A percentile compares a stretch with the other conserved stretches of the same genome.
Evolutionary conservation across 2,113 vertebrate species (phyloP).

Genomic region (Periophthalmodon schlosseri): DNA sequence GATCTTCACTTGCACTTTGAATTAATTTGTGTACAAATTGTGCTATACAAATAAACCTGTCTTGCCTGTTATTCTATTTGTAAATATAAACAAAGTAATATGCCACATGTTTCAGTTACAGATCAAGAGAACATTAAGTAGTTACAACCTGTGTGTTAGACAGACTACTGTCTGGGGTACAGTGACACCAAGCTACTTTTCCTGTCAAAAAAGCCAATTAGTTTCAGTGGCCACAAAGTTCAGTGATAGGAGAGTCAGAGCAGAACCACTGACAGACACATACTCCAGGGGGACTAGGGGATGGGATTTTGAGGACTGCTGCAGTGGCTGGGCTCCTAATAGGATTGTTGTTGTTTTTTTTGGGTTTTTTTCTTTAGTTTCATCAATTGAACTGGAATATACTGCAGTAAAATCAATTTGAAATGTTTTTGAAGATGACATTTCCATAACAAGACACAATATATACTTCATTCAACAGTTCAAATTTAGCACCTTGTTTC

Average conservation of each 20-base stretch:
- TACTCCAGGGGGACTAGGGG: constrained; percentile 42
- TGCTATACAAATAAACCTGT: too few species aligned
- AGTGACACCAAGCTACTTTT: constrained; percentile 20
- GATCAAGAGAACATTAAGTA: not conserved
- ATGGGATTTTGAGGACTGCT: constrained; percentile 23
- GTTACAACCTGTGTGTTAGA: not conserved
- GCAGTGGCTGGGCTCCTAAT: constrained; percentile 39
- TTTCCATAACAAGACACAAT: too few species aligned
- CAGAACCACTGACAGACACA: constrained; percentile 34
- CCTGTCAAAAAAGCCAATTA: constrained; percentile 44
- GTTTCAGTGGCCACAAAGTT: constrained; percentile 6
- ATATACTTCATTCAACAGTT: too few species aligned
- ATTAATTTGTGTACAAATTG: too few species aligned
- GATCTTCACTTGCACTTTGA: too few species aligned
- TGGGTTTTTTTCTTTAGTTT: not conserved
- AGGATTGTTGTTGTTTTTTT: not conserved
- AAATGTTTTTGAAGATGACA: too few species aligned
- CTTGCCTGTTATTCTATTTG: not conserved
- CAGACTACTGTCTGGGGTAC: constrained; percentile 10
- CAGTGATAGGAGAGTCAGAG: constrained; percentile 15
- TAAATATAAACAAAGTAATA: not conserved
- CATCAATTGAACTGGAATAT: not conserved
- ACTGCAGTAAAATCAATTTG: not conserved
- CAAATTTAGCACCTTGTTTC: not conserved
- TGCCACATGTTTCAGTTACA: not conserved